phyloP scores from a whole-genome alignment of 2,113 vertebrate species.

The Oriolus oriolus region DNA sequence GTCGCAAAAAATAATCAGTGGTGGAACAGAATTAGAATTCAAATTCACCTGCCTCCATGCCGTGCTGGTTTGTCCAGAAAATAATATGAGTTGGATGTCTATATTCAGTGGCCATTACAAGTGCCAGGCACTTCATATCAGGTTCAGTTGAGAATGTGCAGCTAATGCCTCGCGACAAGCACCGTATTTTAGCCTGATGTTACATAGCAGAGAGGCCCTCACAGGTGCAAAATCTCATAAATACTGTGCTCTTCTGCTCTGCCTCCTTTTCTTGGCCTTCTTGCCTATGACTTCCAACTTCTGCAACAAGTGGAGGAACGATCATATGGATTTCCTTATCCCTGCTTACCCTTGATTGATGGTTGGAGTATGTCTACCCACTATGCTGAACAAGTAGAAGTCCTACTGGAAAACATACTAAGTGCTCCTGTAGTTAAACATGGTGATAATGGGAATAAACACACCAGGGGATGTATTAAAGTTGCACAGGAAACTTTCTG shows the following conservation, averaged over 20 bases:
- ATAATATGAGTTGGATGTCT: neutral
- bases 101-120: neutral
- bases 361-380: neutral
- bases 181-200: neutral
- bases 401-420: slow-evolving; percentile 33
- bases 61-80: neutral
- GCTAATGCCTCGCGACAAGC: neutral
- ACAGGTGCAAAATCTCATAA: neutral
- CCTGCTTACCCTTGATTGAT: slow-evolving; percentile 13
- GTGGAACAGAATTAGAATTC: slow-evolving; percentile 1
- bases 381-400: neutral
- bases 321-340: slow-evolving; percentile 1
- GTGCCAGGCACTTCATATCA: neutral
- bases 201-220: neutral
- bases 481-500: slow-evolving; percentile 28
- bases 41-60: neutral
- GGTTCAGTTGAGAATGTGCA: neutral
- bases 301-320: neutral
- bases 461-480: slow-evolving; percentile 2
- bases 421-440: slow-evolving; percentile 40
- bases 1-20: neutral
- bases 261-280: neutral
- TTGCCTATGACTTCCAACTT: neutral
- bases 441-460: slow-evolving; percentile 49
- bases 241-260: neutral